Percentiles rank a stretch among this genome's conserved stretches.
Evolutionary conservation across 2,888 invertebrate species (phyloP).

Genomic region (Lathronympha strigana): DNA sequence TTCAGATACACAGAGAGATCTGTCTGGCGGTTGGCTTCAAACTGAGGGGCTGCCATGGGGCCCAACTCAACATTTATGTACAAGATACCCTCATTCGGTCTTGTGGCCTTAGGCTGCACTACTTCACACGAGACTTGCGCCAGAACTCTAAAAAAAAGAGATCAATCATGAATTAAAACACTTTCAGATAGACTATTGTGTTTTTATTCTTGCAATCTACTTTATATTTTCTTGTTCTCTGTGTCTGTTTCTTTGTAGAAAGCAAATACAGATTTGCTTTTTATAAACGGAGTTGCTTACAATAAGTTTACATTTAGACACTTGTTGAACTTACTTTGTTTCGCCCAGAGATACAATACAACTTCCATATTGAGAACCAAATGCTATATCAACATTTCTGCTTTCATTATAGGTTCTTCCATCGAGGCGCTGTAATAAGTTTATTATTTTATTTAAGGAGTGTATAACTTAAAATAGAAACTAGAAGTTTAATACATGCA

Average conservation of each 20-base stretch:
- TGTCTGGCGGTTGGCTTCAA: conserved; percentile 90
- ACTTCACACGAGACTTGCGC: conserved; percentile 96
- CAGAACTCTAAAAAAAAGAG: conserved; percentile 86
- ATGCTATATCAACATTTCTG: conserved; percentile 88
- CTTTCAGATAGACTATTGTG: too few relatives aligned
- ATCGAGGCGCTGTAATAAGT: conserved; percentile 88
- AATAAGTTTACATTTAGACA: background rate
- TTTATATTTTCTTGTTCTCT: too few relatives aligned
- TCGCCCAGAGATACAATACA: conserved; percentile 91
- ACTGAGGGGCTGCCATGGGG: conserved; percentile 93
- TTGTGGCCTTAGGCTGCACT: conserved; percentile 91
- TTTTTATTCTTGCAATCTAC: too few relatives aligned
- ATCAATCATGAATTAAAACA: background rate
- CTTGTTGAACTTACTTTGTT: conserved; percentile 85
- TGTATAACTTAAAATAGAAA: too few relatives aligned
- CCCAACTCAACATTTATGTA: conserved; percentile 94
- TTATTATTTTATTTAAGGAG: too few relatives aligned
- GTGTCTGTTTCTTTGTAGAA: too few relatives aligned
- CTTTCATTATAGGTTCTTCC: conserved; percentile 90
- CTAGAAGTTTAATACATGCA: too few relatives aligned
- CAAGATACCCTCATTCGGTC: conserved; percentile 95
- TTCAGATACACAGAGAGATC: conserved; percentile 90
- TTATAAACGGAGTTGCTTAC: too few relatives aligned
- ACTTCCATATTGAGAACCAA: conserved; percentile 93
- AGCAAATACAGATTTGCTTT: too few relatives aligned